phyloP scores from a whole-genome alignment of 2,888 invertebrate species.

The Tanytarsus gracilentus region DNA sequence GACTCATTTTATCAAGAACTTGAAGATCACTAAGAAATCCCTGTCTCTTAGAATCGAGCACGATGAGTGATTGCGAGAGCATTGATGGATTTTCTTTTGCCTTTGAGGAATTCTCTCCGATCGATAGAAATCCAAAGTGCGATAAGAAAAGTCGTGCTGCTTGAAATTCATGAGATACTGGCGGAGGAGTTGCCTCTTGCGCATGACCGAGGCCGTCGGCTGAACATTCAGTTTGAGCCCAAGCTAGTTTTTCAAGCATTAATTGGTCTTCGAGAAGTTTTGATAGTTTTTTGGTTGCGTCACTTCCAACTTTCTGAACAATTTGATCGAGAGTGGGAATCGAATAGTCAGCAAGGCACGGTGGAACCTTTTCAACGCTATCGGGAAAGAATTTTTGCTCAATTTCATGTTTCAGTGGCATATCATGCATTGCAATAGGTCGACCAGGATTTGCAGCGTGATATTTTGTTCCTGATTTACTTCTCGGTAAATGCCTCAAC shows the following conservation, averaged over 20 bases:
- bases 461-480: constrained; percentile 60
- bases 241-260: constrained; percentile 48
- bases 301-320: constrained; percentile 47
- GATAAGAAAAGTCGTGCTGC: constrained; percentile 90
- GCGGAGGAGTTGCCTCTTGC: constrained; percentile 69
- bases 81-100: constrained; percentile 36
- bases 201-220: constrained; percentile 45
- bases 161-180: constrained; percentile 85
- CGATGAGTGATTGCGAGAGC: constrained; percentile 38
- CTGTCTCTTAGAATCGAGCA: constrained; percentile 41
- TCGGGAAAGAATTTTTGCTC: constrained; percentile 72
- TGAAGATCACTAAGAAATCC: constrained; percentile 75
- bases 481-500: constrained; percentile 75
- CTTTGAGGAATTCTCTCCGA: constrained; percentile 44
- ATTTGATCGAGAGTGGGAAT: constrained; percentile 82
- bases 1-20: constrained; percentile 74
- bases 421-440: constrained; percentile 67
- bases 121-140: constrained; percentile 84
- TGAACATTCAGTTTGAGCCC: constrained; percentile 44
- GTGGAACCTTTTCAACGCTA: constrained; percentile 65
- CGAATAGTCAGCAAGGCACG: constrained; percentile 81
- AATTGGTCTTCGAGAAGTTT: constrained; percentile 65
- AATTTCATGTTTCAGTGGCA: constrained; percentile 53
- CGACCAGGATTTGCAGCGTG: constrained; percentile 50
- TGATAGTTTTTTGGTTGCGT: constrained; percentile 52